phyloP scores from a whole-genome alignment of 2,888 invertebrate species.

The Diarsia mendica region DNA sequence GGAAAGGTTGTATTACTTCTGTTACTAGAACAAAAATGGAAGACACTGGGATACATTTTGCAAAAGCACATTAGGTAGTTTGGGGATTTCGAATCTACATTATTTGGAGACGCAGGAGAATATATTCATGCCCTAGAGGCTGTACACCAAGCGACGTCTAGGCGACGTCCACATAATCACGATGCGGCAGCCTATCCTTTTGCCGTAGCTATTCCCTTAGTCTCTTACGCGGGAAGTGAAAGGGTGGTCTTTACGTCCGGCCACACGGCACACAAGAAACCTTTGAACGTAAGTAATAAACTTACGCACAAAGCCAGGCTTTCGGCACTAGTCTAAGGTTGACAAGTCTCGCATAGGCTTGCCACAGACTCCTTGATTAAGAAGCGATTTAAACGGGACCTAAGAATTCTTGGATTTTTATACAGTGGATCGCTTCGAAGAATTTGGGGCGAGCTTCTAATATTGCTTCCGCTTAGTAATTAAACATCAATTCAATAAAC shows the following conservation, averaged over 20 bases:
- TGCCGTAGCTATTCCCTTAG: conserved; percentile 45
- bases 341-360: conserved; percentile 29
- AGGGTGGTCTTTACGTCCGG: conserved; percentile 45
- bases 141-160: not conserved
- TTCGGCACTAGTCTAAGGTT: conserved; percentile 34
- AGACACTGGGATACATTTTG: no score
- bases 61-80: no score
- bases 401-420: not conserved
- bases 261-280: conserved; percentile 58
- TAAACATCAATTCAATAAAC: conserved; percentile 31
- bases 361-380: conserved; percentile 17
- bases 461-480: conserved; percentile 23
- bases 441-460: conserved; percentile 1
- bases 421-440: not conserved
- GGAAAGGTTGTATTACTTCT: no score
- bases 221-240: conserved; percentile 49
- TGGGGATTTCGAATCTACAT: not conserved
- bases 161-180: conserved; percentile 24
- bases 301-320: conserved; percentile 61
- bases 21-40: no score
- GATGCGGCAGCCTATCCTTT: conserved; percentile 31
- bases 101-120: conserved; percentile 7
- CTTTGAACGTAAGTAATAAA: conserved; percentile 63
- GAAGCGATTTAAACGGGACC: not conserved
- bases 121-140: conserved; percentile 17